Evolutionary conservation across 2,797 vertebrate genomes (phyloP).

Genomic region (Neoniphon sammara): DNA sequence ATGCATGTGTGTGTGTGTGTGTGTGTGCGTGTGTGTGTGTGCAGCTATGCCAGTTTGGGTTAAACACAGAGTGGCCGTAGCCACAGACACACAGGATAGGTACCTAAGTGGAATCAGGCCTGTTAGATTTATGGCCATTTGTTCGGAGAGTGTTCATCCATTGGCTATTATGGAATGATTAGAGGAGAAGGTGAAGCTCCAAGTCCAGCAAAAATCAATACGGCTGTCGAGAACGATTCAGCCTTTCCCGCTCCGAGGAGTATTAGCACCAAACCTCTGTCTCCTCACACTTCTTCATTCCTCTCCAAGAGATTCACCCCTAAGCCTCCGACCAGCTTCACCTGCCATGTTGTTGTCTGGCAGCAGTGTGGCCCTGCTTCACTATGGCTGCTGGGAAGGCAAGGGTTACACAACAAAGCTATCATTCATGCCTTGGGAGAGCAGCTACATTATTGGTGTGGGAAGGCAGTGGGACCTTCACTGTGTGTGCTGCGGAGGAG

Average conservation of each 20-base stretch:
- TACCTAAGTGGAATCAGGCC: conserved; percentile 89
- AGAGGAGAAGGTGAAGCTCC: conserved; percentile 99
- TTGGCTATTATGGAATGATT: conserved; percentile 99
- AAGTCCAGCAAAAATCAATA: conserved; percentile 99
- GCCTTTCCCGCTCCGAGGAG: conserved; percentile 86
- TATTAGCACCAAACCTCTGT: conserved; percentile 89
- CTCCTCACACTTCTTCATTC: conserved; percentile 87
- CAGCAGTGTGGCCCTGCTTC: conserved; percentile 51
- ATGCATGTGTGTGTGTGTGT: conserved; percentile 45
- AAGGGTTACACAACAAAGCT: conserved; percentile 52
- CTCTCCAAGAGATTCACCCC: conserved; percentile 80
- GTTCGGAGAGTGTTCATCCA: conserved; percentile 99
- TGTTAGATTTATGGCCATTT: conserved; percentile 98
- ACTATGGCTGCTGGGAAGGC: conserved; percentile 44
- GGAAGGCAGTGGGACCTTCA: conserved; percentile 34
- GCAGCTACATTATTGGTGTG: conserved; percentile 30
- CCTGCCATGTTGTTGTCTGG: conserved; percentile 75
- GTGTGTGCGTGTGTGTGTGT: conserved; percentile 53
- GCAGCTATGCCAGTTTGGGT: conserved; percentile 83
- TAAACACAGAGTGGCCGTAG: conserved; percentile 82
- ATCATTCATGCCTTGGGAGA: conserved; percentile 57
- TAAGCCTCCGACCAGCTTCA: conserved; percentile 71
- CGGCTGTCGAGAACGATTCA: conserved; percentile 98
- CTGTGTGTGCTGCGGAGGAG: conserved; percentile 20
- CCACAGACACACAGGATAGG: conserved; percentile 86